These are phyloP conservation scores for Macrosiphum euphorbiae DNA, from an alignment of 2,888 invertebrate genomes.

Conservation along the genomic window DNA sequence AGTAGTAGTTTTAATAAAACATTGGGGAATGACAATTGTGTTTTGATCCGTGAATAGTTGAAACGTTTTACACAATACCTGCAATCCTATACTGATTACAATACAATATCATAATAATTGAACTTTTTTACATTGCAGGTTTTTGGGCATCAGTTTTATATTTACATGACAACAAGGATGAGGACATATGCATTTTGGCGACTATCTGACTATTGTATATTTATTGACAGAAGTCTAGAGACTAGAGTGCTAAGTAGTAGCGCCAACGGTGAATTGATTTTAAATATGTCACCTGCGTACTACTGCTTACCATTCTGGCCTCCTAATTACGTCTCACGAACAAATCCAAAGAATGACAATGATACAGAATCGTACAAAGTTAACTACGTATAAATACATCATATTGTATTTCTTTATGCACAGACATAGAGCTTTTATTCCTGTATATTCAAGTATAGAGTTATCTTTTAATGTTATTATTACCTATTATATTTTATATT, in stretches of 20 bases:
- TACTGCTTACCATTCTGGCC: conserved; percentile 69
- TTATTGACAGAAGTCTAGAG: conserved; percentile 60
- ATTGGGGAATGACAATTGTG: not conserved
- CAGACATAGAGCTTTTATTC: not conserved
- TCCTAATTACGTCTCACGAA: conserved; percentile 61
- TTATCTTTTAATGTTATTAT: not conserved
- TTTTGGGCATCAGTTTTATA: not conserved
- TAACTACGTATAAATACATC: not conserved
- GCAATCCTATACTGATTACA: not conserved
- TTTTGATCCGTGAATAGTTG: not conserved
- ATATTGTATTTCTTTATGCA: not conserved
- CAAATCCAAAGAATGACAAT: not conserved
- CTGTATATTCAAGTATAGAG: not conserved
- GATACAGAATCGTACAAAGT: not conserved
- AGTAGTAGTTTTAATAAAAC: not conserved
- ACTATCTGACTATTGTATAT: not conserved
- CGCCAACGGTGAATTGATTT: conserved; percentile 66
- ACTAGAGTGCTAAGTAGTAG: conserved; percentile 67
- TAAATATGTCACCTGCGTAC: conserved; percentile 67
- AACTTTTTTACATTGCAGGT: conserved; percentile 33
- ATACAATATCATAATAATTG: not conserved
- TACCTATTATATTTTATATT: not conserved
- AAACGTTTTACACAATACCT: not conserved
- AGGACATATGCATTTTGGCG: not conserved
- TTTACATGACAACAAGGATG: not conserved